Evolutionary conservation across 1,140 invertebrate species (phyloP), one percentile per base, ranked within the genome.

Genomic region (Drosophila sp.): DNA sequence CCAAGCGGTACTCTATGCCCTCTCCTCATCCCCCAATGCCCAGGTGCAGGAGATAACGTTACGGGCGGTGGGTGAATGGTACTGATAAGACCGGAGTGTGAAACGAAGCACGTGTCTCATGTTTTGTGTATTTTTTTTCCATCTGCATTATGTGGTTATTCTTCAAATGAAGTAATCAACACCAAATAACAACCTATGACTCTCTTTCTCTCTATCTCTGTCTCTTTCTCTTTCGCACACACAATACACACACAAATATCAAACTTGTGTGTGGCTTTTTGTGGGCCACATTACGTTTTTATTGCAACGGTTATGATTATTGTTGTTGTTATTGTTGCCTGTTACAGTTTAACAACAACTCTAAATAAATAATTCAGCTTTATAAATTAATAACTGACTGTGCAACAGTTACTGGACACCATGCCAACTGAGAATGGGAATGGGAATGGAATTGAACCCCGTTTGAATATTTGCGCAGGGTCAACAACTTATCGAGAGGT

Each of bases 1-100:
- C 2, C 93, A 95, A 43, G 93, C 93, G 0, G 91, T 94, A 0
- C 65, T 94, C 0, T 95, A 94, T 74, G 93, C 93, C 0, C 73
- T 96, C 4, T 91, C 92, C 3, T 94, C 94, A 0, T 94, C 95
- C 0, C 90, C 93, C 1, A 90, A 93, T 63, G 93, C 95, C 4
- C 94, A 95, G 90, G 95, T 96, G 34, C 89, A 91, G 43, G 92
- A 92, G 83, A 73, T 92, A 65, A 91, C 82, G 11, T 65, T 93
- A 18, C 77, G 83, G 59, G 80, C 79, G 0, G 78, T 92, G 36
- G 92, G 92, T n/a, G 92, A 92, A 65, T 87, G 75, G 69, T 87
- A 64, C 54, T 87, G 74, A 84, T 84, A 78, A 62, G 7, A 14
- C 0, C 32, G 18, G n/a, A n/a, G 32, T 53, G 50, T 36, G 50